Percentiles rank a stretch among this genome's conserved stretches.
These are phyloP conservation scores for Megatriorchis doriae DNA, from an alignment of 2,113 vertebrate species.

Conservation along the genomic window DNA sequence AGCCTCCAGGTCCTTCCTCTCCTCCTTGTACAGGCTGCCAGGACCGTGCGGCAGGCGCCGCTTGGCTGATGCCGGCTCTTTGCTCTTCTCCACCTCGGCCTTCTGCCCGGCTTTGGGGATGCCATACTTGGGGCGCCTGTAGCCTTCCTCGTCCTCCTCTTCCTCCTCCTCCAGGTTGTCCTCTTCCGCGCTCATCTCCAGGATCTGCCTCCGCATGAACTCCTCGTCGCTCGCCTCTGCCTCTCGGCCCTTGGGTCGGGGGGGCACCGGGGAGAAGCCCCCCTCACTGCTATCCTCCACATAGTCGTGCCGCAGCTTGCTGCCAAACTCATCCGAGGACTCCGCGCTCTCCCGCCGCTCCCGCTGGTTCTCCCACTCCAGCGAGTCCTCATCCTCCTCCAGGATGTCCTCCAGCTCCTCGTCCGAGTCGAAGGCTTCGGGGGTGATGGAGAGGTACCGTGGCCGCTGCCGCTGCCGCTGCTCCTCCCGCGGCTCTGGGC, in stretches of 20 bases:
- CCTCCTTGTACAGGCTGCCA: conserved; percentile 83
- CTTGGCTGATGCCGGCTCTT: conserved; percentile 71
- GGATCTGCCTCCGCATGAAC: conserved; percentile 93
- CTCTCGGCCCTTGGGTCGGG: conserved; percentile 78
- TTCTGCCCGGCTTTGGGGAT: conserved; percentile 80
- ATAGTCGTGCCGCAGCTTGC: conserved; percentile 92
- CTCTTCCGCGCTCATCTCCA: conserved; percentile 98
- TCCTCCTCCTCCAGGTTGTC: conserved; percentile 88
- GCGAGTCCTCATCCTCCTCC: conserved; percentile 88
- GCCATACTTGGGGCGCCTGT: conserved; percentile 55
- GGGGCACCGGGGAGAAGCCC: conserved; percentile 87
- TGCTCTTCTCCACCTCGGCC: conserved; percentile 79
- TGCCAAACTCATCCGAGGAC: conserved; percentile 93
- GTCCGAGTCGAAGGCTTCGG: conserved; percentile 87
- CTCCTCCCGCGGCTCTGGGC: conserved; percentile 67
- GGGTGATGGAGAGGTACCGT: conserved; percentile 88
- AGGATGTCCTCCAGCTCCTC: conserved; percentile 91
- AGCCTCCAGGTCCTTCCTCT: conserved; percentile 71
- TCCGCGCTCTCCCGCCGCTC: conserved; percentile 80
- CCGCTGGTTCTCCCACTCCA: conserved; percentile 82
- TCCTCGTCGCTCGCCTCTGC: conserved; percentile 88
- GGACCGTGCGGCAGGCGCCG: conserved; percentile 84
- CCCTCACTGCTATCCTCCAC: conserved; percentile 97
- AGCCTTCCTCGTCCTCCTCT: conserved; percentile 74
- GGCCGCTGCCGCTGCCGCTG: conserved; percentile 86